Conservation (phyloP, 2,888 invertebrate genomes). For the Polydrusus pterygomalis region DNA sequence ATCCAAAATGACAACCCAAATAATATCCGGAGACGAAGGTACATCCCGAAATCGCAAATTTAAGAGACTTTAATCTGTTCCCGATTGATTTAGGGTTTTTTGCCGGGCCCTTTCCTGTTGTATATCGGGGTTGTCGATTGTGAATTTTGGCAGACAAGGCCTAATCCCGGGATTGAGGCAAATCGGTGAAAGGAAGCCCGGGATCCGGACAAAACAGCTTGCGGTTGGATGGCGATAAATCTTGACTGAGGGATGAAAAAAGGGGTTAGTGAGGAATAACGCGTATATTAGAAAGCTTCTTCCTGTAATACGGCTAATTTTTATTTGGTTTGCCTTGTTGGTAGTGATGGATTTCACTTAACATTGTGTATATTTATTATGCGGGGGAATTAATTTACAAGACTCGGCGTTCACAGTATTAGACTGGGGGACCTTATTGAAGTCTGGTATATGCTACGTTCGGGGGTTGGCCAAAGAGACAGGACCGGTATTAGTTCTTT, state of each 20-base stretch:
- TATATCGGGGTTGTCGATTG: constrained; percentile 37
- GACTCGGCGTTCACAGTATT: too few species aligned
- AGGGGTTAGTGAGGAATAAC: not conserved
- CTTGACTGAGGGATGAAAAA: constrained; percentile 35
- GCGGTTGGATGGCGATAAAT: constrained; percentile 49
- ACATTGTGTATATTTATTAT: too few species aligned
- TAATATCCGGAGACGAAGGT: constrained; percentile 17
- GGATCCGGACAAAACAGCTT: constrained; percentile 50
- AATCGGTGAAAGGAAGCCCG: constrained; percentile 40
- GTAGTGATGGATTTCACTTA: too few species aligned
- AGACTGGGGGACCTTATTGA: too few species aligned
- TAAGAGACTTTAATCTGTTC: constrained; percentile 19
- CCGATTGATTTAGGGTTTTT: constrained; percentile 30
- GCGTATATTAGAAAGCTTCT: constrained; percentile 25
- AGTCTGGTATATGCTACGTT: too few species aligned
- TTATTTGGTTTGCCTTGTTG: not conserved
- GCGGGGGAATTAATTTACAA: too few species aligned
- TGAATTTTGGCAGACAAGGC: constrained; percentile 50
- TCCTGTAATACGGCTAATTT: constrained; percentile 12
- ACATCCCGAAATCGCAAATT: constrained; percentile 20
- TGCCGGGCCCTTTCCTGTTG: constrained; percentile 19
- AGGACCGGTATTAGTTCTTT: too few species aligned
- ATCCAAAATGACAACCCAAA: constrained; percentile 2
- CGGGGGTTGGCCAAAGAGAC: too few species aligned
- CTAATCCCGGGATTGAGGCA: constrained; percentile 52